These are phyloP conservation scores for Pediacus dermestoides DNA, from an alignment of 2,888 invertebrate species.

Conservation along the genomic window DNA sequence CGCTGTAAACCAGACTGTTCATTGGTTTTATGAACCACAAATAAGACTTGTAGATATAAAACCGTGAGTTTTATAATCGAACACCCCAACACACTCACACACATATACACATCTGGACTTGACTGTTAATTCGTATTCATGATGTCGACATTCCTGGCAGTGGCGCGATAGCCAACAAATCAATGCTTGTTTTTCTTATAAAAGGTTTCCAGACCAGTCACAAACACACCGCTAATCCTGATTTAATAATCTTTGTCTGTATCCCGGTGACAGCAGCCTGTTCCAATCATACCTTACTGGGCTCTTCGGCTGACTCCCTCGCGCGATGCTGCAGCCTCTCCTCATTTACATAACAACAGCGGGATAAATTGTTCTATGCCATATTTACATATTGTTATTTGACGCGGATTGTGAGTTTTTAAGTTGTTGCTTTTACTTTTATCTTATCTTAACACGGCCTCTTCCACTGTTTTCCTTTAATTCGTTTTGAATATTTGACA, in stretches of 20 bases:
- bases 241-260: conserved; percentile 50
- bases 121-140: conserved; percentile 32
- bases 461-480: conserved; percentile 29
- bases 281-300: conserved; percentile 59
- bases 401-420: conserved; percentile 35
- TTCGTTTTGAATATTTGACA: too few relatives aligned
- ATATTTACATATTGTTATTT: conserved; percentile 43
- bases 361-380: conserved; percentile 43
- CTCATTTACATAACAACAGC: conserved; percentile 43
- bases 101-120: conserved; percentile 24
- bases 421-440: conserved; percentile 29
- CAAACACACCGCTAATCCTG: conserved; percentile 50
- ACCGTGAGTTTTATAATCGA: conserved; percentile 35
- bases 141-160: conserved; percentile 28
- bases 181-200: conserved; percentile 45
- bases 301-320: conserved; percentile 45
- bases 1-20: conserved; percentile 31
- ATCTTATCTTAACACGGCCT: conserved; percentile 27
- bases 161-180: conserved; percentile 42
- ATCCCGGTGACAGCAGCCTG: conserved; percentile 46
- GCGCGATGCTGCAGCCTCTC: conserved; percentile 19
- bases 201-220: conserved; percentile 38
- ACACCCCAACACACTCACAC: conserved; percentile 28
- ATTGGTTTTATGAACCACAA: conserved; percentile 32
- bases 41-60: conserved; percentile 34